phyloP scores from a whole-genome alignment of 2,888 invertebrate genomes.

The Drosophila subsilvestris region DNA sequence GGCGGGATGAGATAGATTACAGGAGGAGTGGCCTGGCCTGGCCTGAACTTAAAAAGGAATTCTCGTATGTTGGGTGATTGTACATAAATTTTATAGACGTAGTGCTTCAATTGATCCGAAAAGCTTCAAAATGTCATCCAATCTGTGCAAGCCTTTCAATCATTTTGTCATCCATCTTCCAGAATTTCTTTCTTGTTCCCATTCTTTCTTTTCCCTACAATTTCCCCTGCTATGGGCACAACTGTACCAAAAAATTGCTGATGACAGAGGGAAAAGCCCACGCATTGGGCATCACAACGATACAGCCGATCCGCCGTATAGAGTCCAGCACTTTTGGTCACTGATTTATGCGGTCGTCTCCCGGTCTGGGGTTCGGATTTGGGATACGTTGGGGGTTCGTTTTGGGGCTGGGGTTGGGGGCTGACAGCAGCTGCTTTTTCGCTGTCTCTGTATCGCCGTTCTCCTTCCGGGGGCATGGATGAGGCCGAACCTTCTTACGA shows the following conservation, averaged over 20 bases:
- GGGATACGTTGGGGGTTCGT: not conserved
- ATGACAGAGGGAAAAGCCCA: constrained; percentile 15
- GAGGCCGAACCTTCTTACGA: constrained; percentile 70
- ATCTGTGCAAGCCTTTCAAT: no score
- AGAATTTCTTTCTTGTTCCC: no score
- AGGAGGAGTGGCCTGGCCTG: no score
- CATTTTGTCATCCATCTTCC: no score
- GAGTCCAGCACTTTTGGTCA: constrained; percentile 62
- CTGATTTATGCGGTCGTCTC: constrained; percentile 36
- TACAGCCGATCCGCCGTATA: constrained; percentile 11
- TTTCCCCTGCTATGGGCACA: not conserved
- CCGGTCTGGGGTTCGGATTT: not conserved
- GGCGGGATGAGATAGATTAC: not conserved
- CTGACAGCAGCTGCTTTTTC: constrained; percentile 55
- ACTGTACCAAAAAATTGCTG: constrained; percentile 22
- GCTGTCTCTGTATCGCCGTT: constrained; percentile 13
- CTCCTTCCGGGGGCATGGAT: not conserved
- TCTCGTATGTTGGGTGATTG: no score
- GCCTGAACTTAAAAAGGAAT: no score
- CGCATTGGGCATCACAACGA: not conserved
- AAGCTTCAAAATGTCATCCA: no score
- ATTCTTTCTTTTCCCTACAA: no score
- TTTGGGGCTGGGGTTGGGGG: not conserved
- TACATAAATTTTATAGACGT: no score
- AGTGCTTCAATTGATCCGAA: no score